These are phyloP conservation scores for Diloba caeruleocephala DNA, from an alignment of 2,888 invertebrate species.

Conservation along the genomic window DNA sequence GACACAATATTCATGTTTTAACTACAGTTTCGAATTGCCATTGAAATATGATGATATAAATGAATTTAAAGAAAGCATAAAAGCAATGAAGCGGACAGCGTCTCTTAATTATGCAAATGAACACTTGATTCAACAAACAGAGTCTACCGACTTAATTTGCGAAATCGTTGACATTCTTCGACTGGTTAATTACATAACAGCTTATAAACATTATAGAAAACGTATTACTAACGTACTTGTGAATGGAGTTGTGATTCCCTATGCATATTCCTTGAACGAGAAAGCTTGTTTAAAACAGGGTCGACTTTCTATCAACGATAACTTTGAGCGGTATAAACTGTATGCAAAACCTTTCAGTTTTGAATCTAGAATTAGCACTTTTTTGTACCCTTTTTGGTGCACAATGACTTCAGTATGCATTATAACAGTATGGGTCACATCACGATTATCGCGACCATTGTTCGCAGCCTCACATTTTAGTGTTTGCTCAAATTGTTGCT, in stretches of 20 bases:
- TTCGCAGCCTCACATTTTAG: conserved; percentile 23
- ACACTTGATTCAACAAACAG: conserved; percentile 31
- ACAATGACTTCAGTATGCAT: conserved; percentile 29
- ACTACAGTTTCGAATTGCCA: conserved; percentile 8
- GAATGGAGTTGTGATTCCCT: conserved; percentile 28
- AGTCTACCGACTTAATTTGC: conserved; percentile 24
- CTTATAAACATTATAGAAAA: conserved; percentile 19
- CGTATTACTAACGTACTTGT: conserved; percentile 13
- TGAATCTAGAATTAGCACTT: conserved; percentile 18
- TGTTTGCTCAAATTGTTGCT: conserved; percentile 5
- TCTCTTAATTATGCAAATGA: conserved; percentile 43
- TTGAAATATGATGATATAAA: conserved; percentile 23
- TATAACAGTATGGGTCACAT: conserved; percentile 26
- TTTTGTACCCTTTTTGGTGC: conserved; percentile 20
- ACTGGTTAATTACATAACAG: conserved; percentile 21
- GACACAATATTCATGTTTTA: conserved; percentile 13
- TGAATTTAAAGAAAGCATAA: conserved; percentile 28
- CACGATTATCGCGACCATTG: conserved; percentile 41
- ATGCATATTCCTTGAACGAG: conserved; percentile 26
- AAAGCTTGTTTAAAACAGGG: conserved; percentile 47
- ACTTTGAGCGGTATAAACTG: conserved; percentile 16
- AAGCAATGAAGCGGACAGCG: conserved; percentile 21
- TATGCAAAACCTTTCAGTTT: no score
- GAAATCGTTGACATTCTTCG: conserved; percentile 36
- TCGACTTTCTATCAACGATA: conserved; percentile 46